Evolutionary conservation across 2,888 invertebrate genomes (phyloP).

Genomic region (Ichneumoninae sp.): DNA sequence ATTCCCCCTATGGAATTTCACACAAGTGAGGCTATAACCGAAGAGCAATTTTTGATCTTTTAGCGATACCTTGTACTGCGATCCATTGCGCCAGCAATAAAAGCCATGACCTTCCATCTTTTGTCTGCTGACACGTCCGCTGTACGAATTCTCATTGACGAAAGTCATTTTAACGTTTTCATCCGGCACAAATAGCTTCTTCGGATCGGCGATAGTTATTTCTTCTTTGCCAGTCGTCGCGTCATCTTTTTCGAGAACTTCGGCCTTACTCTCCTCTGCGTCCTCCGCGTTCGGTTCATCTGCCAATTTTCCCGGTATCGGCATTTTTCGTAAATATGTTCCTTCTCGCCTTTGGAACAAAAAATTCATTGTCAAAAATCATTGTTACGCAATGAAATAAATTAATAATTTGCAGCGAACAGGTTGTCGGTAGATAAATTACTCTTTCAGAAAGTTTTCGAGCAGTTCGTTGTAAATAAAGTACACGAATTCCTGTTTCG

Average conservation of each 20-base stretch:
- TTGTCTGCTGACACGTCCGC: conserved; percentile 86
- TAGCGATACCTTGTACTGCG: conserved; percentile 85
- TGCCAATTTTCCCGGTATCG: background rate
- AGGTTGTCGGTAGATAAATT: conserved; percentile 46
- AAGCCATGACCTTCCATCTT: conserved; percentile 87
- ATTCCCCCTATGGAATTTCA: conserved; percentile 85
- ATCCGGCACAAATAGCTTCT: conserved; percentile 75
- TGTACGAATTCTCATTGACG: conserved; percentile 86
- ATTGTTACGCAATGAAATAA: background rate
- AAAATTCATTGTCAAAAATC: background rate
- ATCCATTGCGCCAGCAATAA: conserved; percentile 87
- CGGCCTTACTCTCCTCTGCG: background rate
- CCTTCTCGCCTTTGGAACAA: conserved; percentile 68
- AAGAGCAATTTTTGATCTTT: background rate
- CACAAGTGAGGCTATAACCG: background rate
- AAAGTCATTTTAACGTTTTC: conserved; percentile 86
- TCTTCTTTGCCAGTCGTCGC: background rate
- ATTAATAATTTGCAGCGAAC: background rate
- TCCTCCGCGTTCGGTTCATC: conserved; percentile 17
- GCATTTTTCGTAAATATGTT: conserved; percentile 58
- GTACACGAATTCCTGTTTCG: conserved; percentile 72
- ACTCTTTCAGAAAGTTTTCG: conserved; percentile 69
- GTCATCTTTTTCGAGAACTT: conserved; percentile 9
- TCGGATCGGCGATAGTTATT: conserved; percentile 54
- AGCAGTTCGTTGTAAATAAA: conserved; percentile 72